Percentiles rank a stretch among this genome's conserved stretches.
Conservation (phyloP, 2,888 invertebrate genomes). For the Melinopterus prodromus region DNA sequence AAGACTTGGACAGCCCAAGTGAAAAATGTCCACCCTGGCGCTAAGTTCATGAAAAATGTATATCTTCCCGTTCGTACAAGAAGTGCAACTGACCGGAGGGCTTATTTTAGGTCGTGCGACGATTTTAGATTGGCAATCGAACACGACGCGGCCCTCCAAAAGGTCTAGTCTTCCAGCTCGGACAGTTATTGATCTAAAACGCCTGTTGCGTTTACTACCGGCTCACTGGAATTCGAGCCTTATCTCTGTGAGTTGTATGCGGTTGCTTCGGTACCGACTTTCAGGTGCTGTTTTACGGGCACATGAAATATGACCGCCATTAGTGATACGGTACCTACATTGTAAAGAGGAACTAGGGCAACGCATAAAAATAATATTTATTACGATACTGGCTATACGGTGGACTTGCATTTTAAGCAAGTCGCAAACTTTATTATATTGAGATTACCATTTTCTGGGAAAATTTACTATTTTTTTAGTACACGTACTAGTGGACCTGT, state of each 20-base stretch:
- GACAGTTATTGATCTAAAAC: conserved; percentile 4
- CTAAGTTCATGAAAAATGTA: neutral
- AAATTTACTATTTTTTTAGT: too few species aligned
- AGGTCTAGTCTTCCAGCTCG: neutral
- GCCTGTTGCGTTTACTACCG: neutral
- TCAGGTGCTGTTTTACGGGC: neutral
- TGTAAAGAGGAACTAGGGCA: neutral
- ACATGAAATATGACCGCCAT: neutral
- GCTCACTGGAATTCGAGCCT: neutral
- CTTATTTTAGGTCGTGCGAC: neutral
- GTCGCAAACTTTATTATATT: too few species aligned
- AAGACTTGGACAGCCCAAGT: neutral
- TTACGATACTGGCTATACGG: neutral
- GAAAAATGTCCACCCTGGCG: neutral
- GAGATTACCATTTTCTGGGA: too few species aligned
- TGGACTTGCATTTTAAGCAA: too few species aligned
- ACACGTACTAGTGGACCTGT: too few species aligned
- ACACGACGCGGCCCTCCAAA: neutral
- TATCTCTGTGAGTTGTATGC: neutral
- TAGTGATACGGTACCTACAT: neutral
- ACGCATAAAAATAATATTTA: neutral
- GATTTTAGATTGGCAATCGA: neutral
- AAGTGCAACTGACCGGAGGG: neutral
- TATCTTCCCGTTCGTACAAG: neutral
- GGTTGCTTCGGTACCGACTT: neutral